Evolutionary conservation across 2,888 invertebrate genomes (phyloP).

Genomic region (Synergus umbraculus): DNA sequence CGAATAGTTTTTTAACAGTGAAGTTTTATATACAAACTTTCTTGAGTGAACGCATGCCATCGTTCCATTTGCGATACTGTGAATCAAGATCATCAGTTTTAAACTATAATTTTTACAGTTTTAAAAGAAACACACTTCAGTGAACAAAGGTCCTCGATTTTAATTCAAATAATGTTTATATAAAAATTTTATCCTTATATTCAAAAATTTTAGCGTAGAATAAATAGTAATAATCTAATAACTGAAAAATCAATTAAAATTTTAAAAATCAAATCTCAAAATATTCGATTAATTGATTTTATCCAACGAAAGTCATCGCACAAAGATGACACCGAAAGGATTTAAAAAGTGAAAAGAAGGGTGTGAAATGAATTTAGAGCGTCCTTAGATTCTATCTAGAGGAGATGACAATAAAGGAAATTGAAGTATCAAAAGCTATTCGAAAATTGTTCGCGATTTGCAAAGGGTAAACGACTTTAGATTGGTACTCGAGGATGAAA

Average conservation of each 20-base stretch:
- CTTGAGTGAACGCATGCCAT: conserved; percentile 26
- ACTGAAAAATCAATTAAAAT: neutral
- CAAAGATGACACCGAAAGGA: neutral
- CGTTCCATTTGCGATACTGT: conserved; percentile 4
- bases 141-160: neutral
- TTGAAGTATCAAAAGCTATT: conserved; percentile 55
- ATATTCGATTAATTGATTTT: neutral
- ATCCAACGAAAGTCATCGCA: neutral
- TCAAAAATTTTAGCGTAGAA: neutral
- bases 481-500: conserved; percentile 11
- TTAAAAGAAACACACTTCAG: conserved; percentile 2
- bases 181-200: neutral
- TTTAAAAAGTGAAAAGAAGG: neutral
- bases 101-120: conserved; percentile 28
- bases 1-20: conserved; percentile 33
- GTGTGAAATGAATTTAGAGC: neutral
- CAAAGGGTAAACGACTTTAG: conserved; percentile 5
- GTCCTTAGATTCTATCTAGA: neutral
- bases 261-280: neutral
- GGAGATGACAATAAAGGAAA: conserved; percentile 56
- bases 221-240: neutral
- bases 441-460: conserved; percentile 28
- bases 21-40: conserved; percentile 43
- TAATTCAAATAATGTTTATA: conserved; percentile 14
- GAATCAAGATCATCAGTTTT: conserved; percentile 14